Base-by-base conservation (phyloP, 1,140 invertebrate genomes). In the Cotesia vestalis region DNA sequence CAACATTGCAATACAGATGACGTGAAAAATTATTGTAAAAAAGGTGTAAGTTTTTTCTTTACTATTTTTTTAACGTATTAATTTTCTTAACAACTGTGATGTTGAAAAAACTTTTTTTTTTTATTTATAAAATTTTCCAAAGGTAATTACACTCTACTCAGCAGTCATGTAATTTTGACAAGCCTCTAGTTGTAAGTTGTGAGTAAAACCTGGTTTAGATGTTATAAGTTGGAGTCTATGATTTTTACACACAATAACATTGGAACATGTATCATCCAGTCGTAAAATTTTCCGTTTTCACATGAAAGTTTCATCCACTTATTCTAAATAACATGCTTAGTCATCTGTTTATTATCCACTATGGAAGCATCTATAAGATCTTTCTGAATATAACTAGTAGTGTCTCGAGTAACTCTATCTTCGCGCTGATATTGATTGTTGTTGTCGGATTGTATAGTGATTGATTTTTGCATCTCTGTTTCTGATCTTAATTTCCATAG, bases 231-330 rank as follows among this genome's bases (percentile, higher is more conserved):
- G 77, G 4, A 81, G 81, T 36, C 72, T 69, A 4, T 71, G 73
- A 34, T 77, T 77, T 14, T 81, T 80, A 20, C 85, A 86, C 12
- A 84, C 77, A 3, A 85, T 75, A 5, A 86, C 83, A 34, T 75
- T 82, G 0, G 79, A 79, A 53, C 85, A 86, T 8, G 73, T 40
- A 1, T 84, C 77, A 55, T 80, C 81, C 4, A 86, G 75, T 35
- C 77, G 80, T 57, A 84, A 79, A 2, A 85, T 40, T 2, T 78
- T 77, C 6, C 82, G 36, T 82, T 76, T 4, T 79, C 72, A 64
- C 85, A 86, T 0, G 80, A 80, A 1, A 69, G 69, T 52, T 77
- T 77, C 2, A 66, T 76, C 20, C 80, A 60, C 6, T 79, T 80
- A 3, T 71, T 71, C 3, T 83, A 79, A 20, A 82, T 76, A 0